Evolutionary conservation across 2,888 invertebrate species (phyloP).

Genomic region (Hermaeophaga mercurialis): DNA sequence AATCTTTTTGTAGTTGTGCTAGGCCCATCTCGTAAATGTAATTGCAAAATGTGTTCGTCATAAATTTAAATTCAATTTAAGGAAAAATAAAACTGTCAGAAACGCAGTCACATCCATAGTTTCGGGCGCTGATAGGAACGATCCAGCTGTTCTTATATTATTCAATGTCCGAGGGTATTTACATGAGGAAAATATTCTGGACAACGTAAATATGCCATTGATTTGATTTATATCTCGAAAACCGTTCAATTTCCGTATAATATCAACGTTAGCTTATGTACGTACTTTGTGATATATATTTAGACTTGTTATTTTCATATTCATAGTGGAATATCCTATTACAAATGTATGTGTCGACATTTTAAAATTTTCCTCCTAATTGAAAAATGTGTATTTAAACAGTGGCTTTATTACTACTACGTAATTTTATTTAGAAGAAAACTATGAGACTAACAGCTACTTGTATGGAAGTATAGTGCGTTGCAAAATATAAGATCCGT

Average conservation of each 20-base stretch:
- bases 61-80: slow-evolving; percentile 5
- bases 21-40: not conserved
- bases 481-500: too few species aligned
- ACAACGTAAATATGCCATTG: slow-evolving; percentile 11
- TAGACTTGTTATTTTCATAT: slow-evolving; percentile 9
- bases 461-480: too few species aligned
- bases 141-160: slow-evolving; percentile 11
- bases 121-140: not conserved
- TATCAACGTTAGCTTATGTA: slow-evolving; percentile 4
- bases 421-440: too few species aligned
- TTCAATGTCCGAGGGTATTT: slow-evolving; percentile 1
- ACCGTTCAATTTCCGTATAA: slow-evolving; percentile 6
- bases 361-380: too few species aligned
- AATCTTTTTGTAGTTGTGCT: not conserved
- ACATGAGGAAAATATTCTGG: not conserved
- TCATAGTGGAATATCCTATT: not conserved
- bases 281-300: slow-evolving; percentile 10
- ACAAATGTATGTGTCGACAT: slow-evolving; percentile 2
- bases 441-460: too few species aligned
- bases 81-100: slow-evolving; percentile 5
- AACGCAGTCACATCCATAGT: not conserved
- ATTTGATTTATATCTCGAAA: slow-evolving; percentile 3
- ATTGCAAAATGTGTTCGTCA: not conserved
- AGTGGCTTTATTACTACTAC: too few species aligned
- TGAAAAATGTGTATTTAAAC: too few species aligned